A percentile compares a stretch with the other conserved stretches of the same genome.
Conservation (phyloP, 2,888 invertebrate species). For the Listrodromus nycthemerus region DNA sequence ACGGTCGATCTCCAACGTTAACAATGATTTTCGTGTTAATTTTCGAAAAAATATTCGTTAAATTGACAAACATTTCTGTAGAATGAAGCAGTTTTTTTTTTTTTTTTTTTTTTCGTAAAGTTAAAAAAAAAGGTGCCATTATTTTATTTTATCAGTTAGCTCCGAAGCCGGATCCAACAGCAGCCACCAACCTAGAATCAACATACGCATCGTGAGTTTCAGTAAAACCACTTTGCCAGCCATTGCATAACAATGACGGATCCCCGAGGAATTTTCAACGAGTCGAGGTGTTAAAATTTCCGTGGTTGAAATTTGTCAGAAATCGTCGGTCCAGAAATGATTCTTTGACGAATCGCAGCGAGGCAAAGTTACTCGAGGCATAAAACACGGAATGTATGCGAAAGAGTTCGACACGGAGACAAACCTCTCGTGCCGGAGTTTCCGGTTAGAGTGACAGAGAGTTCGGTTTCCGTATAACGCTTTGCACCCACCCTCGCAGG, state of each 20-base stretch:
- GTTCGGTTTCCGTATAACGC: conserved; percentile 24
- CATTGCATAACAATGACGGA: too few relatives aligned
- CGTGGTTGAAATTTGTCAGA: conserved; percentile 1
- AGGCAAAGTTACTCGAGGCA: not conserved
- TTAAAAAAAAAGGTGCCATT: too few relatives aligned
- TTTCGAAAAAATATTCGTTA: too few relatives aligned
- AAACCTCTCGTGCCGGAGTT: conserved; percentile 52
- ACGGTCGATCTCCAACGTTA: too few relatives aligned
- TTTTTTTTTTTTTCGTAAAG: too few relatives aligned
- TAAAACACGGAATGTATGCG: conserved; percentile 11
- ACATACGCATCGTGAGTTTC: not conserved
- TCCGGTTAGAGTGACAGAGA: conserved; percentile 58
- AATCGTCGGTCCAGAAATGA: not conserved
- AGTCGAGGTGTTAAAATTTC: not conserved
- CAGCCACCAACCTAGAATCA: not conserved
- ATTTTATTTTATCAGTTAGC: not conserved
- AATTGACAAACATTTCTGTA: too few relatives aligned
- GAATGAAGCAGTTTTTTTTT: too few relatives aligned
- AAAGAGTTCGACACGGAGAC: conserved; percentile 19
- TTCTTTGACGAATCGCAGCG: not conserved
- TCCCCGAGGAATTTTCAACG: too few relatives aligned
- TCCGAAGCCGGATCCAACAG: not conserved
- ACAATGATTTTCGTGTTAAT: too few relatives aligned
- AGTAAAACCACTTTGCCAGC: too few relatives aligned
- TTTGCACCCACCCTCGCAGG: conserved; percentile 37